phyloP scores from a whole-genome alignment of 64 coral and sea anemone genomes.

The Montipora capricornis region DNA sequence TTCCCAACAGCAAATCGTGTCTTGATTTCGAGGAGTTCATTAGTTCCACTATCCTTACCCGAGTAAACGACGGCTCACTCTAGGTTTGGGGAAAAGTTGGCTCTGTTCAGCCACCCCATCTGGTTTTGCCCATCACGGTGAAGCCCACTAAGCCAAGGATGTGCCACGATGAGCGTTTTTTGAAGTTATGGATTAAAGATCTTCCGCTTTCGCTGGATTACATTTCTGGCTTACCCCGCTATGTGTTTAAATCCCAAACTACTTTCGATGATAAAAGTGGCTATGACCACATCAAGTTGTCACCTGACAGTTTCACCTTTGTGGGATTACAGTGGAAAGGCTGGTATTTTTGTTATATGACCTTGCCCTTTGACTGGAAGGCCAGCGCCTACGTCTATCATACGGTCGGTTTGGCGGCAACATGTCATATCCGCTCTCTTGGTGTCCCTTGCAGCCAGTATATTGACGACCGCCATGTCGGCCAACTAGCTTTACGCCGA shows the following conservation, averaged over 20 bases:
- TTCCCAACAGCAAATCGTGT: too few relatives aligned
- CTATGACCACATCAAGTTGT: conserved; percentile 28
- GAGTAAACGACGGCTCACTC: too few relatives aligned
- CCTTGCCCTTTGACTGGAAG: conserved; percentile 55
- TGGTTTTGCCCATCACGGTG: conserved; percentile 15
- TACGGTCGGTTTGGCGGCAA: conserved; percentile 26
- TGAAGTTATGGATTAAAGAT: conserved; percentile 58
- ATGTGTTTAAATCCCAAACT: conserved; percentile 21
- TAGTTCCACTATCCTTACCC: too few relatives aligned
- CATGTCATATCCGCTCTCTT: conserved; percentile 16
- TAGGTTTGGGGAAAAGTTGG: too few relatives aligned
- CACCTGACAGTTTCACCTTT: background rate
- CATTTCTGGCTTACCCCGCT: conserved; percentile 26
- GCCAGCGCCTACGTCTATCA: conserved; percentile 60
- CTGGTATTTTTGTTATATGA: conserved; percentile 25
- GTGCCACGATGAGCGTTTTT: conserved; percentile 57
- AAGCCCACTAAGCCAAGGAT: conserved; percentile 1
- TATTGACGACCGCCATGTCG: conserved; percentile 43
- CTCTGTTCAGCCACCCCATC: background rate
- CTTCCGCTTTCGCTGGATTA: conserved; percentile 45
- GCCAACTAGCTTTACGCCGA: conserved; percentile 1
- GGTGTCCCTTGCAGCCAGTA: conserved; percentile 40
- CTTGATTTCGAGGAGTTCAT: too few relatives aligned
- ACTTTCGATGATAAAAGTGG: conserved; percentile 60
- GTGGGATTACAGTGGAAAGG: conserved; percentile 11